A percentile compares a stretch with the other conserved stretches of the same genome.
phyloP scores from a whole-genome alignment of 2,113 vertebrate species.

The Centropus unirufus region DNA sequence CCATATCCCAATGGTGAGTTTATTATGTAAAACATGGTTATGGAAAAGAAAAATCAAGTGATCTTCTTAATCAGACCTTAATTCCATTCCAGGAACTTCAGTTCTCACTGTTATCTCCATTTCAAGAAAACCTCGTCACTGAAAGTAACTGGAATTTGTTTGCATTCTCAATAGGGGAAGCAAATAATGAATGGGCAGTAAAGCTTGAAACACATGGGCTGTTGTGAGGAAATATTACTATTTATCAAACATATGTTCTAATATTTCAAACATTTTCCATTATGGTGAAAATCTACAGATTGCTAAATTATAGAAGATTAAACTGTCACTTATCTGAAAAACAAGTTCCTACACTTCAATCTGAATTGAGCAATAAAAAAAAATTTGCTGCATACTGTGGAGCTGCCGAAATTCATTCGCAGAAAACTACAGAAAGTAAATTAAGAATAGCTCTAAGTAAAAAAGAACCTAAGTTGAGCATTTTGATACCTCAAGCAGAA shows the following conservation, averaged over 20 bases:
- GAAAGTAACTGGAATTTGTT: not conserved
- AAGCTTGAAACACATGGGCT: not conserved
- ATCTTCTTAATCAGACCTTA: not conserved
- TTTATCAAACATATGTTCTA: not conserved
- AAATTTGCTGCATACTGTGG: not conserved
- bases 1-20: slow-evolving; percentile 95
- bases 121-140: not conserved
- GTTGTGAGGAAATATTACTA: not conserved
- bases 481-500: not conserved
- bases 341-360: not conserved
- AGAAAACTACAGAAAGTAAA: not conserved
- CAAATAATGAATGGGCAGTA: not conserved
- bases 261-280: not conserved
- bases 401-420: not conserved
- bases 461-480: not conserved
- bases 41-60: not conserved
- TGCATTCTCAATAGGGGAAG: not conserved
- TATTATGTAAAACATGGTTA: not conserved
- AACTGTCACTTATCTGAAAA: not conserved
- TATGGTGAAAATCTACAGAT: not conserved
- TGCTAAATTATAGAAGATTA: not conserved
- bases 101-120: not conserved
- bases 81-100: not conserved
- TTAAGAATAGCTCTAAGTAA: not conserved
- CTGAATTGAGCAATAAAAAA: not conserved